These are phyloP conservation scores for Ylistrum balloti DNA, from an alignment of 1,140 invertebrate genomes.

Conservation along the genomic window DNA sequence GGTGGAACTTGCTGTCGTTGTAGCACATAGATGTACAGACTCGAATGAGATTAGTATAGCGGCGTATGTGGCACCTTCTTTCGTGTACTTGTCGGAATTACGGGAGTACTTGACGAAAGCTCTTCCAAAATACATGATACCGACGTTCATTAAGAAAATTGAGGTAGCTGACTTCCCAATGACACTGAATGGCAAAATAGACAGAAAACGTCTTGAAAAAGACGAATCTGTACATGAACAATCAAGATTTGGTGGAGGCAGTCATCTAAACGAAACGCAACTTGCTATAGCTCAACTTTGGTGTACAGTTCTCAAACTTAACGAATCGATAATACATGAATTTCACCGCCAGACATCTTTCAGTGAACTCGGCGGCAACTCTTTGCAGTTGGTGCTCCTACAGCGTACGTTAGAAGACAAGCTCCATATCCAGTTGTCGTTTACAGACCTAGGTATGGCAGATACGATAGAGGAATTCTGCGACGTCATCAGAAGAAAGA, in stretches of 20 bases:
- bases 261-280: constrained; percentile 69
- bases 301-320: constrained; percentile 65
- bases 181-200: constrained; percentile 72
- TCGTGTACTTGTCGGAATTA: constrained; percentile 67
- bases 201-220: constrained; percentile 64
- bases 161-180: constrained; percentile 66
- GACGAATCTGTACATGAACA: constrained; percentile 68
- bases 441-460: constrained; percentile 69
- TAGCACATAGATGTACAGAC: constrained; percentile 63
- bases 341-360: constrained; percentile 68
- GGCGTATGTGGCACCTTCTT: constrained; percentile 68
- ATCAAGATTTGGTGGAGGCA: constrained; percentile 50
- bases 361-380: constrained; percentile 69
- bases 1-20: constrained; percentile 70
- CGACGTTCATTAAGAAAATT: constrained; percentile 66
- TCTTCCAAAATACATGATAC: constrained; percentile 72
- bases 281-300: constrained; percentile 64
- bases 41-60: constrained; percentile 62
- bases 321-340: constrained; percentile 59
- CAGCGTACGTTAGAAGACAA: constrained; percentile 65
- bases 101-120: constrained; percentile 67
- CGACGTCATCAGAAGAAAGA: constrained; percentile 65
- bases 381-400: constrained; percentile 68
- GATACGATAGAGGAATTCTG: constrained; percentile 71
- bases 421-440: constrained; percentile 61